phyloP scores from a whole-genome alignment of 2,888 invertebrate genomes.

The Morpho achilles region DNA sequence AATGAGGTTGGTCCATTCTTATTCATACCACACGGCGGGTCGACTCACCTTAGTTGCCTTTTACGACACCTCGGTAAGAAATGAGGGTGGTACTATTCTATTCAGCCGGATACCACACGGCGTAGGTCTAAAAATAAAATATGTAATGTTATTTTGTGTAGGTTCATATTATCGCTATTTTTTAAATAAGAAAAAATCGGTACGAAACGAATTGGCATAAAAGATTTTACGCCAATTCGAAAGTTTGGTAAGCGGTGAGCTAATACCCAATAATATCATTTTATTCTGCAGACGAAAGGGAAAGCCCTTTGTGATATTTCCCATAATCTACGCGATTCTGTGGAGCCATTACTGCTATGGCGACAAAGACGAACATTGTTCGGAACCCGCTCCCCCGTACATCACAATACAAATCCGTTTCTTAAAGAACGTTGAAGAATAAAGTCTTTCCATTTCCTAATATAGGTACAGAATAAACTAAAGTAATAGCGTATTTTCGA shows the following conservation, averaged over 20 bases:
- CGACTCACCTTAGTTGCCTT: no score
- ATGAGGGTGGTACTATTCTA: no score
- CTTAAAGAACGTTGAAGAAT: constrained; percentile 39
- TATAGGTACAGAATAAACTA: constrained; percentile 28
- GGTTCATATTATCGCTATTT: no score
- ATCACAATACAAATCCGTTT: constrained; percentile 47
- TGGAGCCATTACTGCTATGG: constrained; percentile 51
- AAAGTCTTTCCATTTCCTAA: constrained; percentile 31
- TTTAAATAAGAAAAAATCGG: no score
- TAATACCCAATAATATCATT: constrained; percentile 13
- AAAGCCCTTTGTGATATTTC: constrained; percentile 46
- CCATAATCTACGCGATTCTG: constrained; percentile 50
- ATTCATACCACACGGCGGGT: no score
- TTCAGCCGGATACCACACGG: no score
- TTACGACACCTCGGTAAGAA: no score
- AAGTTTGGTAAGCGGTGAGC: background rate
- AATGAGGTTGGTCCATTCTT: no score
- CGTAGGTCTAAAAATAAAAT: no score
- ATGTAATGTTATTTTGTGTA: no score
- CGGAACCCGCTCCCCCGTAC: constrained; percentile 35
- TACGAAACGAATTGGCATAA: no score
- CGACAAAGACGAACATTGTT: constrained; percentile 57
- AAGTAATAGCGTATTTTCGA: constrained; percentile 26
- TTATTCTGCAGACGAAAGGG: constrained; percentile 40
- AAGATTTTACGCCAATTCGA: background rate